A percentile compares a stretch with the other conserved stretches of the same genome.
Evolutionary conservation across 2,797 vertebrate species (phyloP).

Genomic region (Trachops cirrhosus): DNA sequence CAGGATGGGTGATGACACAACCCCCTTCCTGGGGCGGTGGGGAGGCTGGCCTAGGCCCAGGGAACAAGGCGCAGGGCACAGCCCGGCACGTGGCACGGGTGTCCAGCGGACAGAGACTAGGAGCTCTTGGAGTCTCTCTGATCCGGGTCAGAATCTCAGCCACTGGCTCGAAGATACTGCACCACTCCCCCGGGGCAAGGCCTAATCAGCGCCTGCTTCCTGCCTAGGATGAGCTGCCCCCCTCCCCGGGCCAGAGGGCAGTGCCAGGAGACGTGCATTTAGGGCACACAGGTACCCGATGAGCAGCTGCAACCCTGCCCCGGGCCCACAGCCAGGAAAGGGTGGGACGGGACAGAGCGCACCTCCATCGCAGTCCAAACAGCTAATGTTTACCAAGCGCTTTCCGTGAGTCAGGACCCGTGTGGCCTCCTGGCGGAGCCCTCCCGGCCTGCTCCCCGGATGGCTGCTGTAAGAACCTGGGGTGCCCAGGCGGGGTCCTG

Average conservation of each 20-base stretch:
- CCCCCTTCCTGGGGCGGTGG: not conserved
- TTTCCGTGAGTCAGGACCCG: not conserved
- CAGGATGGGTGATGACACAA: not conserved
- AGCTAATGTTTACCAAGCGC: no score
- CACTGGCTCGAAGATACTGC: not conserved
- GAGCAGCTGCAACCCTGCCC: not conserved
- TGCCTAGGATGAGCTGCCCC: not conserved
- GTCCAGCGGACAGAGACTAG: not conserved
- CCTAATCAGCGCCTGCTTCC: not conserved
- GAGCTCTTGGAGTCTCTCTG: not conserved
- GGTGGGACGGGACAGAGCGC: not conserved
- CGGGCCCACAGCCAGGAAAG: not conserved
- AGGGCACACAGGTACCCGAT: not conserved
- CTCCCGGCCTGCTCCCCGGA: no score
- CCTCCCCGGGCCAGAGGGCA: not conserved
- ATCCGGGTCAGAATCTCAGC: not conserved
- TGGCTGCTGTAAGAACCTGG: not conserved
- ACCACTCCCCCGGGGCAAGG: no score
- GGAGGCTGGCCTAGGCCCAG: not conserved
- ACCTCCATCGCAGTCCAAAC: not conserved
- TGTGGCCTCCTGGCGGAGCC: not conserved
- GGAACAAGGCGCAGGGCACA: not conserved
- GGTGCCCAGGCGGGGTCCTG: not conserved
- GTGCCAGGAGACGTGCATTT: not conserved
- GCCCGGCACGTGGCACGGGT: rapidly evolving